Evolutionary conservation across 1,140 invertebrate species (phyloP).

Genomic region (Conus ventricosus): DNA sequence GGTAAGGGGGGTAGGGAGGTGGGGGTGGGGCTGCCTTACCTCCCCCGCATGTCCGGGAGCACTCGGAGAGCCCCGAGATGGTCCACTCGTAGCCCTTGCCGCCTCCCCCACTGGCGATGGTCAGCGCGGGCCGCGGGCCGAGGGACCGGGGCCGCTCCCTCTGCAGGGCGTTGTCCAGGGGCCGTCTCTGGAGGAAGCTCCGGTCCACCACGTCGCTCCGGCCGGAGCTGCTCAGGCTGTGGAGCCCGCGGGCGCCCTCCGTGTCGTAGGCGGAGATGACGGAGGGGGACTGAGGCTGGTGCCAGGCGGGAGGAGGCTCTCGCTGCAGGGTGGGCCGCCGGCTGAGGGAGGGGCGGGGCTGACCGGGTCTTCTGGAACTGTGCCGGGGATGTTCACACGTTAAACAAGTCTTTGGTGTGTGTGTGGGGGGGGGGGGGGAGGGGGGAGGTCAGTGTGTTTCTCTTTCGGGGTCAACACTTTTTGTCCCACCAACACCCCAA

Average conservation of each 20-base stretch:
- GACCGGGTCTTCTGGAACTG: background rate
- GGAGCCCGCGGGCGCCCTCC: background rate
- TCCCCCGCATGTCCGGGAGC: constrained; percentile 41
- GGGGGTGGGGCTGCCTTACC: constrained; percentile 20
- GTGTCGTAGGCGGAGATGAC: constrained; percentile 7
- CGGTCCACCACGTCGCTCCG: background rate
- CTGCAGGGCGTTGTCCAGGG: background rate
- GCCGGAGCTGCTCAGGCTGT: background rate
- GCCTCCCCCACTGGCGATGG: constrained; percentile 15
- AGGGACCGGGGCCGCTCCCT: background rate
- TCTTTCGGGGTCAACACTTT: too few relatives aligned
- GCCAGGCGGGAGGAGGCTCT: background rate
- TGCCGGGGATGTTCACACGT: too few relatives aligned
- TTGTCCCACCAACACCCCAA: too few relatives aligned
- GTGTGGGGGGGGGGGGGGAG: too few relatives aligned
- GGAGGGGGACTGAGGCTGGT: background rate
- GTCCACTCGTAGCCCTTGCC: constrained; percentile 43
- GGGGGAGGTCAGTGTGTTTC: too few relatives aligned
- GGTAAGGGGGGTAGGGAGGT: background rate
- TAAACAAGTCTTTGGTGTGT: too few relatives aligned
- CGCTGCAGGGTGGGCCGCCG: background rate
- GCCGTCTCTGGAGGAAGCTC: background rate
- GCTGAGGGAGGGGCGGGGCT: background rate
- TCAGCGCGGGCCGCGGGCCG: constrained; percentile 11
- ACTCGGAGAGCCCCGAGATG: constrained; percentile 44